Base-by-base conservation (phyloP, 1,140 invertebrate species). In the Aleiodes sp. region DNA sequence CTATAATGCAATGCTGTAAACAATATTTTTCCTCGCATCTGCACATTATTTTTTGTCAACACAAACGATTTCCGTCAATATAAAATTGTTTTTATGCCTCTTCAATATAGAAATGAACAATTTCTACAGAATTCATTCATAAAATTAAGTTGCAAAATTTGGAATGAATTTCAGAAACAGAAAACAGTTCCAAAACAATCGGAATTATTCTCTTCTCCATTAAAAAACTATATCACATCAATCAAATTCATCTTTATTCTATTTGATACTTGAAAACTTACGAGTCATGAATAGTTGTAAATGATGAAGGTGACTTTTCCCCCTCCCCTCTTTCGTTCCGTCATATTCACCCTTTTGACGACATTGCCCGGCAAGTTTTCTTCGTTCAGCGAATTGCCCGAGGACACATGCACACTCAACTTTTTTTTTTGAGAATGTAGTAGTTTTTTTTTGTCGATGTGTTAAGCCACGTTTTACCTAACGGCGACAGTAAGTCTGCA, bases 401-500 rank as follows among this genome's bases (percentile, higher is more conserved):
- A 52, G 46, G 21, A 52, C 46, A 52, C 46, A 52, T 24, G 21
- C 19, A 46, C 21, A 52, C 46, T 16, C 6, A 21, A 16, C 16
- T 19, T 63, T 46, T 46, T 46, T 46, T 46, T 46, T 21, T 12
- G 7, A 19, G 21, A 21, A 57, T 2, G 31, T 21, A 66, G 39
- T 46, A n/a, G 10, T 12, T 52, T 52, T 52, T 10, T 12, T 52
- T 16, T 46, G 16, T 52, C 4, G 9, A 19, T 52, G 46, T 21
- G 10, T 52, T 24, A 52, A 16, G 10, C 19, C 46, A 52, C 46
- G 46, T 52, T 52, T 52, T 52, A 52, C 46, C 46, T 52, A 59
- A 31, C 26, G 56, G 56, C 56, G 56, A 59, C 56, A 59, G 56
- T n/a, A 59, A 59, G 56, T 59, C 56, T 59, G 26, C 7, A 59